phyloP scores from a whole-genome alignment of 2,888 invertebrate species.

The Emmelina monodactyla region DNA sequence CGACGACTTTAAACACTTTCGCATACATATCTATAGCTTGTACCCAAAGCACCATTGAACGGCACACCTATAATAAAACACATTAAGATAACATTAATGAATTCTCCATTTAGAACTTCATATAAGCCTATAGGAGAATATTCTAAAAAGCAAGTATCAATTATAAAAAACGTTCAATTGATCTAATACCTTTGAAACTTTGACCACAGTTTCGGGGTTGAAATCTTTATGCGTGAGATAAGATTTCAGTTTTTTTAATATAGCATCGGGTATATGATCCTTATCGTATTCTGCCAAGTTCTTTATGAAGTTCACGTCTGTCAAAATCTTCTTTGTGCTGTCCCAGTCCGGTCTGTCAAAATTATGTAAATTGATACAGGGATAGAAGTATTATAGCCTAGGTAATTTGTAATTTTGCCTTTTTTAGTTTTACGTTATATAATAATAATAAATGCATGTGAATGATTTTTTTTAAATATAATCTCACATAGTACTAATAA shows the following conservation, averaged over 20 bases:
- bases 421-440: too few relatives aligned
- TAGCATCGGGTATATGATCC: slow-evolving; percentile 81
- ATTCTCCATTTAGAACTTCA: too few relatives aligned
- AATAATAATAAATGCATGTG: too few relatives aligned
- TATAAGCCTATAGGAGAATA: too few relatives aligned
- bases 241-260: slow-evolving; percentile 78
- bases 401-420: too few relatives aligned
- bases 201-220: slow-evolving; percentile 81
- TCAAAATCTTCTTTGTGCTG: slow-evolving; percentile 79
- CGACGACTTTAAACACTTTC: slow-evolving; percentile 84
- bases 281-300: slow-evolving; percentile 86
- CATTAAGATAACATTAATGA: not conserved
- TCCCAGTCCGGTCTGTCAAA: slow-evolving; percentile 83
- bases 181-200: slow-evolving; percentile 58
- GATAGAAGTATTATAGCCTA: too few relatives aligned
- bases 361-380: slow-evolving; percentile 3
- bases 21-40: slow-evolving; percentile 90
- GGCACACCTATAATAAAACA: slow-evolving; percentile 71
- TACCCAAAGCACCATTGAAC: slow-evolving; percentile 93
- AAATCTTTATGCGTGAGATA: slow-evolving; percentile 90
- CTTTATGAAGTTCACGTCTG: slow-evolving; percentile 84
- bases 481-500: too few relatives aligned
- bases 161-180: too few relatives aligned
- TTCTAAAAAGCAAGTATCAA: too few relatives aligned
- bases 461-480: too few relatives aligned